Evolutionary conservation across 2,113 vertebrate genomes (phyloP).

Genomic region (Cyrtonyx montezumae): DNA sequence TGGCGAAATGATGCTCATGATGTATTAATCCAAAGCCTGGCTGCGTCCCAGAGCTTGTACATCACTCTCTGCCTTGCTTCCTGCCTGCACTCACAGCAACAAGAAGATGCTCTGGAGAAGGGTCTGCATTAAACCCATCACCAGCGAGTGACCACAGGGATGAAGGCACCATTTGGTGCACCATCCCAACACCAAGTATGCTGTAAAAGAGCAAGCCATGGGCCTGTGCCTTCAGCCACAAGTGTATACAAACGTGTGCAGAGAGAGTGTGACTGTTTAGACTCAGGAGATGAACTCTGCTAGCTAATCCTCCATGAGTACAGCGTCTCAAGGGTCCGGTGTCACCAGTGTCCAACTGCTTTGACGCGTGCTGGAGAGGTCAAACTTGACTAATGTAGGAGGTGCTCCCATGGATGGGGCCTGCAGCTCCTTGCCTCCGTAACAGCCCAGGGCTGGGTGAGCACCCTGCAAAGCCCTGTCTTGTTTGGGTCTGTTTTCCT

Average conservation of each 20-base stretch:
- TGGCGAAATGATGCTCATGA: background rate
- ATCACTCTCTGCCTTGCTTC: background rate
- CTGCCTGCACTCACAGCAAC: background rate
- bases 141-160: rapidly evolving
- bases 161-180: background rate
- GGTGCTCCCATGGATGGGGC: background rate
- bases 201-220: background rate
- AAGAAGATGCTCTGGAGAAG: background rate
- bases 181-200: background rate
- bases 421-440: background rate
- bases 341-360: constrained; percentile 9
- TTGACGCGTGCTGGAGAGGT: background rate
- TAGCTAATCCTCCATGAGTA: background rate
- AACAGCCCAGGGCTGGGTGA: background rate
- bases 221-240: background rate
- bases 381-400: constrained; percentile 11
- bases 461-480: background rate
- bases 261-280: background rate
- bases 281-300: background rate
- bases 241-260: background rate
- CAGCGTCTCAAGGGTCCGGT: background rate
- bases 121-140: background rate
- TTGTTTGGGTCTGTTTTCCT: background rate
- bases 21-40: background rate
- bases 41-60: background rate